Evolutionary conservation across 2,113 vertebrate genomes (phyloP).

Genomic region (Oceanodroma tethys): DNA sequence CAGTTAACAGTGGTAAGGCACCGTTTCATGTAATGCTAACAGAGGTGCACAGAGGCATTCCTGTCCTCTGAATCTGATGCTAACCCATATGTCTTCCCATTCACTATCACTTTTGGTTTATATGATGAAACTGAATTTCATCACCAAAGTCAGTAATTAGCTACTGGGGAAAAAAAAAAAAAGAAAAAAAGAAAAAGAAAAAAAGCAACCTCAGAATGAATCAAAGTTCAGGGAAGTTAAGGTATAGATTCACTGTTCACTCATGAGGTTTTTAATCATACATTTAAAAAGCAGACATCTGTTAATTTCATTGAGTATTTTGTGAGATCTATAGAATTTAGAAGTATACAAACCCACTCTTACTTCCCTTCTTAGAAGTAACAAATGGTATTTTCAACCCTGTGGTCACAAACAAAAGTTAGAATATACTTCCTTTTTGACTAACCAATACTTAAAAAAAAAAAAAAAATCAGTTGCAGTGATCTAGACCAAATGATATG

Average conservation of each 20-base stretch:
- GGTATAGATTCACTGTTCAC: neutral
- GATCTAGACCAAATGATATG: rapidly evolving
- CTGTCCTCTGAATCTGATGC: neutral
- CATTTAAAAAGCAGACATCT: neutral
- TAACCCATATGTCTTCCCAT: neutral
- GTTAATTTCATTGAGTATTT: neutral
- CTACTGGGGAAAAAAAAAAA: neutral
- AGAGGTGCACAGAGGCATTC: neutral
- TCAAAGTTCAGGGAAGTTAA: neutral
- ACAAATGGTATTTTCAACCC: neutral
- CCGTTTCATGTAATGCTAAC: neutral
- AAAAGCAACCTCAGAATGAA: neutral
- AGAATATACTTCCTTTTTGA: neutral
- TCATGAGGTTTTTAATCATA: neutral
- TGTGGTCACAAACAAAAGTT: neutral
- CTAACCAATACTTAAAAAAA: neutral
- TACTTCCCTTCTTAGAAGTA: neutral
- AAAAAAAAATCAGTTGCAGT: neutral
- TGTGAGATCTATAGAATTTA: neutral
- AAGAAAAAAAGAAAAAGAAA: neutral
- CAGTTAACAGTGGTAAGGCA: neutral
- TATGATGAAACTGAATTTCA: neutral
- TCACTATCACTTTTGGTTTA: neutral
- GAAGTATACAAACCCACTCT: neutral
- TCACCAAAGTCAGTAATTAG: neutral